These are phyloP conservation scores for Biston stratarius DNA, from an alignment of 2,888 invertebrate genomes.

Conservation along the genomic window DNA sequence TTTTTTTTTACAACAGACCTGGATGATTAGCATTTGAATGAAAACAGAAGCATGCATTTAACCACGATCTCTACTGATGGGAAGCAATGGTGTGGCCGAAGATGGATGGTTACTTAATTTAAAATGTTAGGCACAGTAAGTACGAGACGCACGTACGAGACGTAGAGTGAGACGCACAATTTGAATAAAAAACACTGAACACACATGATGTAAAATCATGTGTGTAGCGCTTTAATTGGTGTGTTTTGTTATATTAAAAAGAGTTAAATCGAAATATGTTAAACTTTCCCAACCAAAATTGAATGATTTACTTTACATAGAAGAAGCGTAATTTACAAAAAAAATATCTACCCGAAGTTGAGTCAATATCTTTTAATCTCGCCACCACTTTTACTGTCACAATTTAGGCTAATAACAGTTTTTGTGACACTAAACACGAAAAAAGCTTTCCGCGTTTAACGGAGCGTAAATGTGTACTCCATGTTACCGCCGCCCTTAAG, in stretches of 20 bases:
- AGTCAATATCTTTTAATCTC: slow-evolving; percentile 50
- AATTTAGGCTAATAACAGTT: slow-evolving; percentile 85
- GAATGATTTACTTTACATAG: slow-evolving; percentile 3
- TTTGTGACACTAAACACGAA: slow-evolving; percentile 86
- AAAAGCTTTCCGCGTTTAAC: slow-evolving; percentile 86
- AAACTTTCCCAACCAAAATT: neutral
- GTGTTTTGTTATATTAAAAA: neutral
- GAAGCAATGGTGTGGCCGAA: too few relatives aligned
- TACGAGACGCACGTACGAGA: too few relatives aligned
- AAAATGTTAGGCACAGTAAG: too few relatives aligned
- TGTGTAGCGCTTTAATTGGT: neutral
- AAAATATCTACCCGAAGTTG: slow-evolving; percentile 35
- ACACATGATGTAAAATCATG: too few relatives aligned
- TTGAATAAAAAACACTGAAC: too few relatives aligned
- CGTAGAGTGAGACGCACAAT: too few relatives aligned
- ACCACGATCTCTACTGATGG: too few relatives aligned
- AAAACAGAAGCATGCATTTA: too few relatives aligned
- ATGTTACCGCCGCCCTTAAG: slow-evolving; percentile 84
- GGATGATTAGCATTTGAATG: too few relatives aligned
- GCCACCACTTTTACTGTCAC: slow-evolving; percentile 65
- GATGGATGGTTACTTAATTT: too few relatives aligned
- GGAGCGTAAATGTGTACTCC: slow-evolving; percentile 86
- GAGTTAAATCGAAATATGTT: neutral
- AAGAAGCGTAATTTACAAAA: neutral
- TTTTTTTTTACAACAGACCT: too few relatives aligned